Evolutionary conservation across 1,140 invertebrate genomes (phyloP).

Genomic region (Pollicipes pollicipes): DNA sequence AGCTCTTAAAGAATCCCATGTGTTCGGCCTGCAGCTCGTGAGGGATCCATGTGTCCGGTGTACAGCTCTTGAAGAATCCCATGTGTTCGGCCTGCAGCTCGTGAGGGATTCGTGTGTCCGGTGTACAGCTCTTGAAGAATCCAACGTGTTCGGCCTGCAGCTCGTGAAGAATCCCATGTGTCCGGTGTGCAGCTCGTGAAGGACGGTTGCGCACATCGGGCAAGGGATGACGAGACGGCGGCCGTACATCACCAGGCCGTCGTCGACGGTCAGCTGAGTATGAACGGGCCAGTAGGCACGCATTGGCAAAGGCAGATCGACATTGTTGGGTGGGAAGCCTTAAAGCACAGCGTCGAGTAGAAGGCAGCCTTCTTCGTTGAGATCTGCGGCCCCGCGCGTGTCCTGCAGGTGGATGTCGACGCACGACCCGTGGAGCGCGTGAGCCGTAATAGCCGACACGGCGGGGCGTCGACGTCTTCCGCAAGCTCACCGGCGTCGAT

Average conservation of each 20-base stretch:
- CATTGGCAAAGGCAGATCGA: neutral
- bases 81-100: neutral
- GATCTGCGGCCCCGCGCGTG: neutral
- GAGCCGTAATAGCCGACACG: neutral
- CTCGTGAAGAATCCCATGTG: slow-evolving; percentile 5
- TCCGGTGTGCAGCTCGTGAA: slow-evolving; percentile 7
- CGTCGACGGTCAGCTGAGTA: slow-evolving; percentile 7
- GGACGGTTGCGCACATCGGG: neutral
- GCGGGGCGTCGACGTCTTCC: neutral
- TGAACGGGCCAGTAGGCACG: slow-evolving; percentile 5
- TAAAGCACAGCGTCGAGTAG: slow-evolving; percentile 1
- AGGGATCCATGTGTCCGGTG: neutral
- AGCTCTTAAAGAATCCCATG: too few species aligned
- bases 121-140: too few species aligned
- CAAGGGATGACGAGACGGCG: slow-evolving; percentile 7
- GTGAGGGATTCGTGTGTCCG: neutral
- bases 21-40: neutral
- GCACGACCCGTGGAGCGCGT: neutral
- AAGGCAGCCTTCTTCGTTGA: neutral
- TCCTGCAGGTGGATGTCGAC: slow-evolving; percentile 7
- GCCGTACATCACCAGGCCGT: slow-evolving; percentile 8
- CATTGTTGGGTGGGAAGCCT: slow-evolving; percentile 5
- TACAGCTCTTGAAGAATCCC: too few species aligned
- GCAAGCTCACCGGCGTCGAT: neutral
- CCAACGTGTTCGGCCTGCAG: slow-evolving; percentile 10